Evolutionary conservation across 2,888 invertebrate genomes (phyloP), one percentile per base, ranked within the genome.

Genomic region (Rugalucina vietnamica): DNA sequence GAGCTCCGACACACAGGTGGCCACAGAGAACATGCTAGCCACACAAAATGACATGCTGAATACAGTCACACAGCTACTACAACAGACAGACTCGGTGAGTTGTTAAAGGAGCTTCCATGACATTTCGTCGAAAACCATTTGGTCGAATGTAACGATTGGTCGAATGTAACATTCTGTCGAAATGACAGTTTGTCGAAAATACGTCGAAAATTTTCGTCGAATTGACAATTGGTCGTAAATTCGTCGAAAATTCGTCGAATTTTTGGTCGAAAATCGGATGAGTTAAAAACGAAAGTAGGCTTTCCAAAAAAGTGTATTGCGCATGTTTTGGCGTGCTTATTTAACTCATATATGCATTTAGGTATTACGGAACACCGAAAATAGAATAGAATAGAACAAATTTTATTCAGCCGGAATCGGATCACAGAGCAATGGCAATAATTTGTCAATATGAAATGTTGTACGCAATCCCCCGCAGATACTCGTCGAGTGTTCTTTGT

Each of bases 11-110:
- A 83, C 69, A 39, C 84, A 82, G 43, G 81, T 83, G 18, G 80
- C 88, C 5, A 89, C 89, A 29, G 90, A 91, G 65, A 91, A 84
- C 72, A 89, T 91, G 77, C 83, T 91, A 43, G 90, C 91, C 10
- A 91, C 92, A 76, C 93, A 93, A 89, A 93, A 91, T 79, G 93
- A 93, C 54, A 93, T 94, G 90, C 84, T 94, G 76, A 93, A 93
- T 80, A 93, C 94, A 12, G 94, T 94, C 36, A 93, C 93, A 24
- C 92, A 93, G 79, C 87, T 94, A 21, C 87, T 94, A 36, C 93
- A 94, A 76, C 94, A 94, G 82, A 92, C 94, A 18, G 93, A 94
- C 79, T 90, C 93, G 89, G 94, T 93, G 86, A 80, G 43, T 32
- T 50, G 34, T n/a, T n/a, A n/a, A n/a, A n/a, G n/a, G n/a, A n/a